Percentiles rank a stretch among this genome's conserved stretches.
Conservation (phyloP, 92 coral and sea anemone species). For the Phenganax subtilis region DNA sequence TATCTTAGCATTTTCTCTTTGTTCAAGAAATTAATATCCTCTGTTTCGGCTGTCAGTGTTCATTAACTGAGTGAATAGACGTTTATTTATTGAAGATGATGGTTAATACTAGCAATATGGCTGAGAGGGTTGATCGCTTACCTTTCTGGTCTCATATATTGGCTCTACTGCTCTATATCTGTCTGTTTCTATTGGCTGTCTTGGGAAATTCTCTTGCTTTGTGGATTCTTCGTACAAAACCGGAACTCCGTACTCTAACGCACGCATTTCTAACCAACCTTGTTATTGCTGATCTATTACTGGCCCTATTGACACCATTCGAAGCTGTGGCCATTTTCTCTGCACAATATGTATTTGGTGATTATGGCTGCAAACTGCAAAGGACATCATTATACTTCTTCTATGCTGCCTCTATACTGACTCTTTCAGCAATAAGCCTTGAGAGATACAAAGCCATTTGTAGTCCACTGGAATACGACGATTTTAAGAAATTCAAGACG, state of each 20-base stretch:
- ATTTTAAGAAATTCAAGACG: conserved; percentile 21
- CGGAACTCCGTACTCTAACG: conserved; percentile 54
- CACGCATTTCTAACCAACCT: conserved; percentile 60
- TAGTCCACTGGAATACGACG: conserved; percentile 46
- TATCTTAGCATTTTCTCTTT: background rate
- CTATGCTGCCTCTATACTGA: conserved; percentile 58
- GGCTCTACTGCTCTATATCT: conserved; percentile 43
- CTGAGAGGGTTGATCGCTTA: conserved; percentile 29
- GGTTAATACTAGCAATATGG: conserved; percentile 5
- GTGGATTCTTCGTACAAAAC: conserved; percentile 48
- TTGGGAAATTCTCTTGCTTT: conserved; percentile 49
- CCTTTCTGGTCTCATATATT: conserved; percentile 54
- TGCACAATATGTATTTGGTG: conserved; percentile 46
- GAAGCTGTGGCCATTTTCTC: conserved; percentile 51
- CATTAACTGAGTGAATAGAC: background rate
- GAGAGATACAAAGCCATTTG: conserved; percentile 65
- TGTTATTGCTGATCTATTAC: conserved; percentile 57
- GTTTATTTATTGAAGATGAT: background rate
- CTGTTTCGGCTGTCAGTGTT: background rate
- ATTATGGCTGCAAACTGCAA: conserved; percentile 50
- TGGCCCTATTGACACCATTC: conserved; percentile 56
- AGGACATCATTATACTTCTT: conserved; percentile 53
- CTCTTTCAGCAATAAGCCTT: conserved; percentile 49
- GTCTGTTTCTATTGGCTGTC: conserved; percentile 46
- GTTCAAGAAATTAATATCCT: background rate